Conservation (phyloP, 2,113 vertebrate species). For the Phyllostomus discolor region DNA sequence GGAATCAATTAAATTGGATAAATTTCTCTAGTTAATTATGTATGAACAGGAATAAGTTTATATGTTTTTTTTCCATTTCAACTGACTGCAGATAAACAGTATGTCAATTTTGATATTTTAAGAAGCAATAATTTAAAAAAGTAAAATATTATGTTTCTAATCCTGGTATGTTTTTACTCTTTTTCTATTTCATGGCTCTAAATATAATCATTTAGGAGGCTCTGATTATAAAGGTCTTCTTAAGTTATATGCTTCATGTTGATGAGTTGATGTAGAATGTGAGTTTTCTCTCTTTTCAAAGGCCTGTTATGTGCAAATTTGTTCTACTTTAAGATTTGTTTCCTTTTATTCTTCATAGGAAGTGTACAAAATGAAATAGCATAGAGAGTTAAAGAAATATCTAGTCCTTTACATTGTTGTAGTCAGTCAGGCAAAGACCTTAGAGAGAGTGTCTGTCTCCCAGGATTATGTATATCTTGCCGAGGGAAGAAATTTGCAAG, state of each 20-base stretch:
- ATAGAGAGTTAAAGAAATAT: constrained; percentile 19
- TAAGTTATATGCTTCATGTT: background rate
- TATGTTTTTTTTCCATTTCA: background rate
- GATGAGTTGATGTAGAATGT: background rate
- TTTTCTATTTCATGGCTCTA: background rate
- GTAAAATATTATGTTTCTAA: background rate
- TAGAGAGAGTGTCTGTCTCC: background rate
- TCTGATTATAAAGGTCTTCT: background rate
- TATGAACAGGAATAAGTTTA: background rate
- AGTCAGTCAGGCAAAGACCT: background rate
- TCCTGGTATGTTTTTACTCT: background rate
- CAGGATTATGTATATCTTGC: constrained; percentile 3
- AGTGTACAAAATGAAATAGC: background rate
- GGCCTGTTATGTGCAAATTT: background rate
- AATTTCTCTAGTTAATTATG: background rate
- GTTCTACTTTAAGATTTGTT: background rate
- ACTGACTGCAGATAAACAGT: background rate
- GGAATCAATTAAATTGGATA: constrained; percentile 1
- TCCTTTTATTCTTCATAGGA: constrained; percentile 19
- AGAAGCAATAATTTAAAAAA: constrained; percentile 22
- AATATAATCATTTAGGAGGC: background rate
- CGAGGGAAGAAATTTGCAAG: background rate
- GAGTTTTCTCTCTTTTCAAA: background rate
- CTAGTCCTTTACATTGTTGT: background rate
- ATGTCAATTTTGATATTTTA: constrained; percentile 14